These are phyloP conservation scores for Dendrocopos noguchii DNA, from an alignment of 2,113 vertebrate species.

Conservation along the genomic window DNA sequence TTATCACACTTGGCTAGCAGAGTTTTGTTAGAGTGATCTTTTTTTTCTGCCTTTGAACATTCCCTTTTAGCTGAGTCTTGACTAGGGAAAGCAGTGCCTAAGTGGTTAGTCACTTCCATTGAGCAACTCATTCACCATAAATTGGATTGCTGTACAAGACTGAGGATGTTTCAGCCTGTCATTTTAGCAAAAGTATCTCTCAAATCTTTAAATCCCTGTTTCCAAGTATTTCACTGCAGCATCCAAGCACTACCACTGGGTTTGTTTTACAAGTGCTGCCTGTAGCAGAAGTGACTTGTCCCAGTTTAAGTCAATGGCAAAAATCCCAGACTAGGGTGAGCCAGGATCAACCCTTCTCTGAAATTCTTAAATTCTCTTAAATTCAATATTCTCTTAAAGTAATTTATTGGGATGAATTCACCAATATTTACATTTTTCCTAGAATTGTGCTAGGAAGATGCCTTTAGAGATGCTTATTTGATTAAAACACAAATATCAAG, in stretches of 20 bases:
- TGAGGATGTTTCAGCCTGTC: neutral
- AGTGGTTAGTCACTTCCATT: neutral
- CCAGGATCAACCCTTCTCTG: neutral
- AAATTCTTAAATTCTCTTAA: too few species aligned
- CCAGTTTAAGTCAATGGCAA: neutral
- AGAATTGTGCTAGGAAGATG: neutral
- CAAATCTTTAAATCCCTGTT: neutral
- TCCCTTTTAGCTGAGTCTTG: neutral
- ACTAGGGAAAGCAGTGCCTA: too few species aligned
- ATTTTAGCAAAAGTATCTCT: neutral
- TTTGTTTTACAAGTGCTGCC: neutral
- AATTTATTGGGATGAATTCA: neutral
- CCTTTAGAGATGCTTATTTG: neutral
- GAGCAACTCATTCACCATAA: neutral
- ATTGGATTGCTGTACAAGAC: neutral
- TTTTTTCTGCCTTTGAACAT: accelerated
- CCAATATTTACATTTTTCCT: neutral
- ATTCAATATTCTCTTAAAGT: neutral
- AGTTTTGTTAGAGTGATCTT: neutral
- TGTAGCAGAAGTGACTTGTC: neutral
- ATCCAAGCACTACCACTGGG: neutral
- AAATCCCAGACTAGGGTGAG: neutral
- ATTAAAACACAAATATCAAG: neutral
- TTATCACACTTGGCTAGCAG: neutral
- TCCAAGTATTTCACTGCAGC: neutral